Evolutionary conservation across 2,888 invertebrate species (phyloP).

Genomic region (Drosophila austrosaltans): DNA sequence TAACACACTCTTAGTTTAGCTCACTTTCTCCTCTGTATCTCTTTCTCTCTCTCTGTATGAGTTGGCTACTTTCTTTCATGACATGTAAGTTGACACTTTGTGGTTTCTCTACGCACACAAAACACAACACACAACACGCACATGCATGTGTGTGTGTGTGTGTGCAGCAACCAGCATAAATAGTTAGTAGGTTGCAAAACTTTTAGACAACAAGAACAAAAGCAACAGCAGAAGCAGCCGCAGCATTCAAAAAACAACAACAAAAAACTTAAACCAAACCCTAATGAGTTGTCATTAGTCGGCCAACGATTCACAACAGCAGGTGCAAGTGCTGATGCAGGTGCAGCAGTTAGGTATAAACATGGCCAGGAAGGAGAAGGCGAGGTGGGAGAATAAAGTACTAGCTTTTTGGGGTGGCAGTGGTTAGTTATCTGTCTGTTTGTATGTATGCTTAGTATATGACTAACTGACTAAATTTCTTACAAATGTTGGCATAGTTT

Average conservation of each 20-base stretch:
- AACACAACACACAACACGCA: background rate
- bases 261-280: constrained; percentile 23
- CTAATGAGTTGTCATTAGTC: constrained; percentile 65
- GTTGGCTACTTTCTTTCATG: constrained; percentile 18
- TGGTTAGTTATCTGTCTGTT: too few relatives aligned
- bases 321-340: constrained; percentile 9
- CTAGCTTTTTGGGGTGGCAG: too few relatives aligned
- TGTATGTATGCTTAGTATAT: too few relatives aligned
- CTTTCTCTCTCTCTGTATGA: constrained; percentile 10
- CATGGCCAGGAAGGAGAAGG: too few relatives aligned
- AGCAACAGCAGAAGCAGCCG: background rate
- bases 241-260: constrained; percentile 6
- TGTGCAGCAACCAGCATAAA: constrained; percentile 57
- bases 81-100: constrained; percentile 62
- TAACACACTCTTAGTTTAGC: background rate
- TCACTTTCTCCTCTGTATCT: background rate
- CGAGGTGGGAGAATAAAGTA: too few relatives aligned
- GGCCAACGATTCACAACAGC: constrained; percentile 15
- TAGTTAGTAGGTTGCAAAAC: constrained; percentile 49
- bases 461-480: constrained; percentile 1
- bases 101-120: constrained; percentile 12
- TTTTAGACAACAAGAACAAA: constrained; percentile 39
- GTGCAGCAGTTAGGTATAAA: background rate
- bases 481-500: background rate
- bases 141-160: background rate